Base-by-base conservation (phyloP, 2,113 vertebrate species). In the Leucopsar rothschildi region DNA sequence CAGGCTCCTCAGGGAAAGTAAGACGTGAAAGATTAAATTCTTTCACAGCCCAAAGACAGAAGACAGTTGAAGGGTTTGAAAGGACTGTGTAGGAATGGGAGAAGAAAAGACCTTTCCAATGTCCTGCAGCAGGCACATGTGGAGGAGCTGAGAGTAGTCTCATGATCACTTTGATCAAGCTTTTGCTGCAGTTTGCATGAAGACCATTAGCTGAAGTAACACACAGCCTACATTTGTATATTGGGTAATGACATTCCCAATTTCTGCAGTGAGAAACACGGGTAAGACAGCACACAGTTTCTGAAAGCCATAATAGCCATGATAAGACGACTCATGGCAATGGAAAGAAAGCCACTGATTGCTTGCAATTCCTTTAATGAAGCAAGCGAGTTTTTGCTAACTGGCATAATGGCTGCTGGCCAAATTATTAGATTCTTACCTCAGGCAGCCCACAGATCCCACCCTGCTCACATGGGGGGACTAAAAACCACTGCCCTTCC, bases 191-290 rank as follows among this genome's bases (percentile, higher is more conserved):
- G 28, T 85, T 64, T 63, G 29, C 33, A 31, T 2, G 21, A 17
- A n/a, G 4, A 35, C 6, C 3, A 7, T 19, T 65, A 50, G 31
- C 33, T 63, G 70, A 45, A 78, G 56, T 45, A 59, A 87, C 10
- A 56, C 31, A 69, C 10, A 73, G 31, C 31, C 24, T 10, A 23
- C 9, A 28, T 45, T 56, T 63, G 5, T 25, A 9, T 5, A 7
- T 1, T 22, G 25, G 21, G 6, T 17, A 55, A 49, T 0, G 1
- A 45, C 39, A 79, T 27, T 47, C 33, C 7, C 4, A 3, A 10
- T 75, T 85, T 76, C 56, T 82, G 35, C 33, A 13, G 5, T 31
- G 12, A 66, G 42, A 81, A 87, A 63, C 25, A 16, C 0, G 0
- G 24, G 4, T 31, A 57, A 73, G n/a, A 25, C 11, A 66, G 33